Evolutionary conservation across 2,888 invertebrate species (phyloP).

Genomic region (Rhaphigaster nebulosa): DNA sequence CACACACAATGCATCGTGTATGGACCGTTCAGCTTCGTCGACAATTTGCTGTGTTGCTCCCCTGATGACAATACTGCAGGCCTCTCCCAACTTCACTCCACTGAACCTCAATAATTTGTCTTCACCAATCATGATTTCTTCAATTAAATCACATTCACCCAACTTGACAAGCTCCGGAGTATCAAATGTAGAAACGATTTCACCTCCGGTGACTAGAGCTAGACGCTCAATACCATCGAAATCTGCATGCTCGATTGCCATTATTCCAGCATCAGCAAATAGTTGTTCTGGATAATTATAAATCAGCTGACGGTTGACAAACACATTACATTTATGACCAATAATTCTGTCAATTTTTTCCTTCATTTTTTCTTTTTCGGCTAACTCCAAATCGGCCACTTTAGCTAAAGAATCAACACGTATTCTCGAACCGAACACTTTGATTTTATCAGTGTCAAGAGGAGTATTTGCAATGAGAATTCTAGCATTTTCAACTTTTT

Average conservation of each 20-base stretch:
- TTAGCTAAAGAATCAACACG: constrained; percentile 93
- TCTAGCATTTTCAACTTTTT: constrained; percentile 92
- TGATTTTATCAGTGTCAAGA: constrained; percentile 99
- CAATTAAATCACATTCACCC: constrained; percentile 94
- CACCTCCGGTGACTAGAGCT: constrained; percentile 97
- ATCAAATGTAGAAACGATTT: constrained; percentile 98
- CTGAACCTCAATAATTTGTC: constrained; percentile 95
- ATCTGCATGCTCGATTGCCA: constrained; percentile 99
- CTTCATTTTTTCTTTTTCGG: constrained; percentile 99
- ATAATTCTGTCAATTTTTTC: constrained; percentile 96
- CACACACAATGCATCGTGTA: constrained; percentile 98
- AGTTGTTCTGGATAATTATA: constrained; percentile 99
- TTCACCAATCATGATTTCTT: constrained; percentile 99
- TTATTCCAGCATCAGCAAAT: constrained; percentile 97
- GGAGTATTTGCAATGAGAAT: constrained; percentile 99
- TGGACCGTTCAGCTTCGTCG: constrained; percentile 97
- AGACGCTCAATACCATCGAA: constrained; percentile 99
- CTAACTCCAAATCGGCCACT: constrained; percentile 96
- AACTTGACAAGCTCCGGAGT: constrained; percentile 91
- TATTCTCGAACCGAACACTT: constrained; percentile 96
- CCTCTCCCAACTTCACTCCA: constrained; percentile 94
- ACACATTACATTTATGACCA: constrained; percentile 95
- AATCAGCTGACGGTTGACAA: constrained; percentile 98
- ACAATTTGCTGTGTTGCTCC: constrained; percentile 98
- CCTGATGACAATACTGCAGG: constrained; percentile 96